Conservation (phyloP, 1,140 invertebrate species). For the Ridgeia piscesae region DNA sequence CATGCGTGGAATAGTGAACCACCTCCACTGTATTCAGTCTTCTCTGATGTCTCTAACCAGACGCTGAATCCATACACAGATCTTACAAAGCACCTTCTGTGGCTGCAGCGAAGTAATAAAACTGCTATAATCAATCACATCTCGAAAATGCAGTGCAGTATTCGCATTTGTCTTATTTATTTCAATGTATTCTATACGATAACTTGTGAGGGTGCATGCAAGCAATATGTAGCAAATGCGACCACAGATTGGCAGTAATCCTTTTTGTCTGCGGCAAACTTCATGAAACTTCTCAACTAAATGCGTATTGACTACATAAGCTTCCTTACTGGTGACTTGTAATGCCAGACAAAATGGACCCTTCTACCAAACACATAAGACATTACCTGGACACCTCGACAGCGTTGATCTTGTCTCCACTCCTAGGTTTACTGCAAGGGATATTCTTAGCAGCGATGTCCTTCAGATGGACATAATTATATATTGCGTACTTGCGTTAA, state of each 20-base stretch:
- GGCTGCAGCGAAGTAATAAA: not conserved
- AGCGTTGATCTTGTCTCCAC: not conserved
- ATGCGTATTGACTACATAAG: not conserved
- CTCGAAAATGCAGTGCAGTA: not conserved
- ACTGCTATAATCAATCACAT: not conserved
- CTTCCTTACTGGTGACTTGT: not conserved
- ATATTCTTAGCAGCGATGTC: not conserved
- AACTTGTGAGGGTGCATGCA: not conserved
- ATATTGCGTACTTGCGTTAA: not conserved
- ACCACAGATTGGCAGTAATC: not conserved
- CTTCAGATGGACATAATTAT: not conserved
- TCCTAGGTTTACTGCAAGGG: not conserved
- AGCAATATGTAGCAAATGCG: not conserved
- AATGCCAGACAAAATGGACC: not conserved
- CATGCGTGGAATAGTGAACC: not conserved
- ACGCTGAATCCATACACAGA: not conserved
- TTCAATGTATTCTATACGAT: not conserved
- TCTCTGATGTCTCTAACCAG: not conserved
- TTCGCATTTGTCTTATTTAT: not conserved
- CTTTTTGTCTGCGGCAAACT: not conserved
- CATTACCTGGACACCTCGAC: not conserved
- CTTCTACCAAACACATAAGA: slow-evolving; percentile 5
- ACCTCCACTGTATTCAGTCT: not conserved
- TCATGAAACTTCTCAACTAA: not conserved
- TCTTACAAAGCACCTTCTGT: not conserved